phyloP scores from a whole-genome alignment of 2,797 vertebrate genomes.

The Phrynocephalus guinanensis region DNA sequence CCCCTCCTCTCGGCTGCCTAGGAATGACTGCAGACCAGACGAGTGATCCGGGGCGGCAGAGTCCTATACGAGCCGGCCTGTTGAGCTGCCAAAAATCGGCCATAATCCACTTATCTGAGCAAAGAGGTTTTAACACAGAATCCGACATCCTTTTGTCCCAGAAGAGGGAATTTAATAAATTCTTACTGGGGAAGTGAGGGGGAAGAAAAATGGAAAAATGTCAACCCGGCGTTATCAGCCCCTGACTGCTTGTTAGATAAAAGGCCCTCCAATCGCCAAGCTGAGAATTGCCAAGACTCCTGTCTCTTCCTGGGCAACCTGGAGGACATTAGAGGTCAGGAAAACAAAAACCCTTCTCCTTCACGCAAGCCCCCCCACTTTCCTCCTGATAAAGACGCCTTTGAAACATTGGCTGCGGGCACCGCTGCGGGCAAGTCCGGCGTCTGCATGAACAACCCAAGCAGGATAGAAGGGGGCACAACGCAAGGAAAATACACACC shows the following conservation, averaged over 20 bases:
- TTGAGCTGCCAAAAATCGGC: conserved; percentile 2
- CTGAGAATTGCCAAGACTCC: neutral
- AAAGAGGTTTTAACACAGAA: conserved; percentile 16
- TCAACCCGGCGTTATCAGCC: conserved; percentile 16
- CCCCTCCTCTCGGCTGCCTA: neutral
- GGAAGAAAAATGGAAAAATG: neutral
- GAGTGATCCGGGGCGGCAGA: neutral
- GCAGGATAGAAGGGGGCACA: neutral
- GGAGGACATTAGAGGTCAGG: neutral
- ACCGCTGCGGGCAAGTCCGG: neutral
- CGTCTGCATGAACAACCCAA: neutral
- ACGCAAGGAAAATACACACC: neutral
- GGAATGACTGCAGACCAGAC: neutral
- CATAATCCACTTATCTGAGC: conserved; percentile 32
- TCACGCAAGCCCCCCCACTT: neutral
- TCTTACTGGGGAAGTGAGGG: neutral
- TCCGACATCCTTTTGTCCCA: conserved; percentile 12
- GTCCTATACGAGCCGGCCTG: neutral
- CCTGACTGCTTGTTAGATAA: conserved; percentile 18
- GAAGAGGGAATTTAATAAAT: conserved; percentile 35
- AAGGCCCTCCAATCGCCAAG: neutral
- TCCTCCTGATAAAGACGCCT: neutral
- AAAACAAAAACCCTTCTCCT: neutral
- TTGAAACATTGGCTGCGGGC: neutral
- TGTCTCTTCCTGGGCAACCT: neutral